These are phyloP conservation scores for Ashinkailepas kermadecensis DNA, from an alignment of 2,888 invertebrate species.

Conservation along the genomic window DNA sequence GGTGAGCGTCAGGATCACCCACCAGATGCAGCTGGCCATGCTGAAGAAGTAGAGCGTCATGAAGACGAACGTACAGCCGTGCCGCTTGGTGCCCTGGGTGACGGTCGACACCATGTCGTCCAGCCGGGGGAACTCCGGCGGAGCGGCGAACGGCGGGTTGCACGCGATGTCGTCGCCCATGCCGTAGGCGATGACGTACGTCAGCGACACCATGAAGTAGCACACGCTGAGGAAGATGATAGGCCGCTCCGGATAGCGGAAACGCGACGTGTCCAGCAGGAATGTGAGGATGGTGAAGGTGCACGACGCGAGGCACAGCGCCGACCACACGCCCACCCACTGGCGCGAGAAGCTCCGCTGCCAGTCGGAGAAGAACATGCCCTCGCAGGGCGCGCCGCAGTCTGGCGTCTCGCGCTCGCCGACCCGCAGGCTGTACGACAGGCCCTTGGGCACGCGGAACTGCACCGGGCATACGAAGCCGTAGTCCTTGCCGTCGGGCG, in stretches of 20 bases:
- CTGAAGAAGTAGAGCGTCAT: constrained; percentile 96
- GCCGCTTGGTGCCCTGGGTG: constrained; percentile 33
- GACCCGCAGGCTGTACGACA: constrained; percentile 69
- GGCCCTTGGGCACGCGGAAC: constrained; percentile 66
- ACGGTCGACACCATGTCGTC: constrained; percentile 34
- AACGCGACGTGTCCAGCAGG: constrained; percentile 81
- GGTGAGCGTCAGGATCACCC: constrained; percentile 88
- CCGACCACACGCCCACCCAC: constrained; percentile 96
- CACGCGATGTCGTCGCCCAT: constrained; percentile 69
- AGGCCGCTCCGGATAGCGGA: constrained; percentile 85
- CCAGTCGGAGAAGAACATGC: constrained; percentile 81
- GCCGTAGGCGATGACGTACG: constrained; percentile 79
- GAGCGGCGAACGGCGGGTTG: constrained; percentile 67
- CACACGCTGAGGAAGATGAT: constrained; percentile 96
- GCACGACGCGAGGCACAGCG: constrained; percentile 89
- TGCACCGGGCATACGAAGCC: constrained; percentile 76
- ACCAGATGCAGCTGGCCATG: constrained; percentile 97
- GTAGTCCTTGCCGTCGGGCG: background rate
- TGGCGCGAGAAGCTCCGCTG: constrained; percentile 88
- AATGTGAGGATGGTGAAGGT: constrained; percentile 95
- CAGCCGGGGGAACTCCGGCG: constrained; percentile 43
- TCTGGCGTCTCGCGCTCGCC: constrained; percentile 43
- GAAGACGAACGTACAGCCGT: constrained; percentile 80
- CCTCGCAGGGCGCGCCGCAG: constrained; percentile 69
- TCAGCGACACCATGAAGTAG: constrained; percentile 84